These are phyloP conservation scores for Camelus dromedarius DNA, from an alignment of 2,113 vertebrate genomes.

Conservation along the genomic window DNA sequence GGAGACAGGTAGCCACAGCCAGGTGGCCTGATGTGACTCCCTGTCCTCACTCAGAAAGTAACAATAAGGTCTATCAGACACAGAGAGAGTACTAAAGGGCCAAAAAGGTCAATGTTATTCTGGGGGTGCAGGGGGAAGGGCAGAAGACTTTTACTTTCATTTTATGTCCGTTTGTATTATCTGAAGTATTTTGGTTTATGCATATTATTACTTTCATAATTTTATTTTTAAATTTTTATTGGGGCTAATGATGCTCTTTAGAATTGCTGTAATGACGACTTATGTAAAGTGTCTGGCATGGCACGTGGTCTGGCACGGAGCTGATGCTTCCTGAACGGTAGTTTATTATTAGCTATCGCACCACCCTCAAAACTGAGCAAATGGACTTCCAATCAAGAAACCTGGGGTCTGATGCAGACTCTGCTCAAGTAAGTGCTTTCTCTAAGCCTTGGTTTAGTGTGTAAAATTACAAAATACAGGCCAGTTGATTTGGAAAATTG, in stretches of 20 bases:
- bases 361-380: background rate
- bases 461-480: background rate
- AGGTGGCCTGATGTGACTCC: background rate
- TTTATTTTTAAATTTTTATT: background rate
- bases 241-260: background rate
- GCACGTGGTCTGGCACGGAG: background rate
- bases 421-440: background rate
- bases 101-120: background rate
- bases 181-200: slow-evolving; percentile 35
- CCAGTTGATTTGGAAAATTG: background rate
- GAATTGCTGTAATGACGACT: background rate
- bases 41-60: background rate
- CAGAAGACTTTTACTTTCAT: slow-evolving; percentile 66
- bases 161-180: slow-evolving; percentile 9
- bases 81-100: background rate
- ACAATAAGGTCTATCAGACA: background rate
- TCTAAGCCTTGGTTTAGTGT: background rate
- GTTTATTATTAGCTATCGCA: background rate
- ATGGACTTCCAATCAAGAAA: background rate
- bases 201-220: background rate
- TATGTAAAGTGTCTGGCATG: background rate
- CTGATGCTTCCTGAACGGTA: background rate
- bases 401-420: background rate
- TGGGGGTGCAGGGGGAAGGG: background rate
- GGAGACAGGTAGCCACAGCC: background rate